These are phyloP conservation scores for Adrianichthys oophorus DNA, from an alignment of 2,797 vertebrate species.

Conservation along the genomic window DNA sequence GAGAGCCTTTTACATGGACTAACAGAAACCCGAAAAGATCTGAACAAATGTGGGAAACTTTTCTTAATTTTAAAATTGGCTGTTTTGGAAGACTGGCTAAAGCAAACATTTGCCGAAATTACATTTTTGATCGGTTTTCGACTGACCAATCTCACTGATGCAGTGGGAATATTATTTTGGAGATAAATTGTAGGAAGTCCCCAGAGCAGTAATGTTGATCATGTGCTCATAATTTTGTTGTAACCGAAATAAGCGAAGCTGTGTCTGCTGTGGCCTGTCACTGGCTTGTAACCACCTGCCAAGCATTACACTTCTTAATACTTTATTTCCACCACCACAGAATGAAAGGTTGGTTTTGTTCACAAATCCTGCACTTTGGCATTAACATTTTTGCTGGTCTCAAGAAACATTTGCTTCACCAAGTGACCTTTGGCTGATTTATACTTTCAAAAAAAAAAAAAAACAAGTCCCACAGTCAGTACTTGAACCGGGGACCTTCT, in stretches of 20 bases:
- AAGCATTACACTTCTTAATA: constrained; percentile 37
- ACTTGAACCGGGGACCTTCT: too few species aligned
- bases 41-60: too few species aligned
- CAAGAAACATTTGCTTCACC: neutral
- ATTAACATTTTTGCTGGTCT: neutral
- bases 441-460: neutral
- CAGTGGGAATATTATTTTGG: too few species aligned
- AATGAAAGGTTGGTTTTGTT: constrained; percentile 56
- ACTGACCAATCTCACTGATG: too few species aligned
- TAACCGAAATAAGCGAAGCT: constrained; percentile 18
- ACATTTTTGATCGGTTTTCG: too few species aligned
- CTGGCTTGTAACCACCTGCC: constrained; percentile 26
- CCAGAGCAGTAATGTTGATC: constrained; percentile 3
- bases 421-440: neutral
- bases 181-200: neutral
- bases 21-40: too few species aligned
- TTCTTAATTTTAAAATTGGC: too few species aligned
- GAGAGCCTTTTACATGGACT: too few species aligned
- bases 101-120: too few species aligned
- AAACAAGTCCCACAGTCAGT: neutral
- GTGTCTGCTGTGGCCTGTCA: constrained; percentile 18
- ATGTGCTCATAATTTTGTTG: constrained; percentile 28
- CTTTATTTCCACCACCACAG: constrained; percentile 13
- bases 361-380: constrained; percentile 18
- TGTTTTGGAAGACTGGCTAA: too few species aligned